Percentiles rank a stretch among this genome's conserved stretches.
Conservation (phyloP, 2,113 vertebrate species). For the Narcine bancroftii region DNA sequence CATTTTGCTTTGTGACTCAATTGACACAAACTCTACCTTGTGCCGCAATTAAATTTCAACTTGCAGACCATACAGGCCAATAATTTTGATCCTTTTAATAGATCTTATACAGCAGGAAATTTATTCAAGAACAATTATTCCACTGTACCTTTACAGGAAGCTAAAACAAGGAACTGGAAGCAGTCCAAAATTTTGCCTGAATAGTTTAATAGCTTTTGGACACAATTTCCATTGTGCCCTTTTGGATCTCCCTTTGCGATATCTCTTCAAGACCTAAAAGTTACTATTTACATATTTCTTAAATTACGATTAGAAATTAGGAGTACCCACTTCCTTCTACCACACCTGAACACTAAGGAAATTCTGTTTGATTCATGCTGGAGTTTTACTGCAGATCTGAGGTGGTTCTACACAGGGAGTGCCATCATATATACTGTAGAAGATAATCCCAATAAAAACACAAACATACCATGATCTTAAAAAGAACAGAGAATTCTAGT, state of each 20-base stretch:
- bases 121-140: not conserved
- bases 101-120: not conserved
- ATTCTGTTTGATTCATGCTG: not conserved
- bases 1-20: conserved; percentile 13
- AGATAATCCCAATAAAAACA: not conserved
- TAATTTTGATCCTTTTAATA: not conserved
- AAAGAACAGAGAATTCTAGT: not conserved
- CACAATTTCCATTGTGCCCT: not conserved
- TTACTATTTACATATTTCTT: not conserved
- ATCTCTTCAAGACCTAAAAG: not conserved
- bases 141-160: not conserved
- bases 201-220: not conserved
- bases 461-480: not conserved
- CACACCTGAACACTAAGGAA: not conserved
- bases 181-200: not conserved
- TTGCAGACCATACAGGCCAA: not conserved
- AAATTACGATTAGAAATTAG: too few relatives aligned
- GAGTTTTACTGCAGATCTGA: not conserved
- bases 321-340: too few relatives aligned
- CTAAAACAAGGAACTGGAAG: not conserved
- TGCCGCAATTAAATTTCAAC: not conserved
- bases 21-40: not conserved
- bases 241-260: not conserved
- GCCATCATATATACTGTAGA: not conserved
- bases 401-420: not conserved